These are phyloP conservation scores for Drosophila heteroneura DNA, from an alignment of 2,888 invertebrate species.

Conservation along the genomic window DNA sequence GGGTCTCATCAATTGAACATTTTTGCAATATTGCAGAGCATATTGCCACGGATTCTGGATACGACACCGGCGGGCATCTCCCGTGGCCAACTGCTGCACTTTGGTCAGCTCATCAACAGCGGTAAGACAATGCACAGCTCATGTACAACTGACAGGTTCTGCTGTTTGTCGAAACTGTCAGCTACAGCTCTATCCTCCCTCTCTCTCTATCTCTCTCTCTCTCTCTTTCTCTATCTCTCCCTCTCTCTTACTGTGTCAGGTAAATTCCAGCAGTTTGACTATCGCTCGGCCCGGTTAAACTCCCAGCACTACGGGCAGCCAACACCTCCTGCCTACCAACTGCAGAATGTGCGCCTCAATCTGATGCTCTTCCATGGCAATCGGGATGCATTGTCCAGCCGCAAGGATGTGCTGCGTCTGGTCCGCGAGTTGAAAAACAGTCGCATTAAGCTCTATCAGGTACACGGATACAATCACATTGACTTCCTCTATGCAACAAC, in stretches of 20 bases:
- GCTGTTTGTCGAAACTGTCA: conserved; percentile 1
- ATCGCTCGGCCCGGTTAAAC: conserved; percentile 74
- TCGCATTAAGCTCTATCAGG: conserved; percentile 70
- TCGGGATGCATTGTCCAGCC: conserved; percentile 71
- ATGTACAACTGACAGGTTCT: neutral
- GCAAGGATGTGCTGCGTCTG: conserved; percentile 74
- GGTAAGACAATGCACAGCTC: conserved; percentile 64
- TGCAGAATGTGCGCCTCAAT: conserved; percentile 79
- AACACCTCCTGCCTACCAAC: conserved; percentile 79
- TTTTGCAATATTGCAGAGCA: conserved; percentile 57
- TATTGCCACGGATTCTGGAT: conserved; percentile 81
- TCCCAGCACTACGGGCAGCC: conserved; percentile 71
- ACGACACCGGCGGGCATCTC: conserved; percentile 83
- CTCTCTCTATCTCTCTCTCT: neutral
- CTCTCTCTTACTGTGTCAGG: conserved; percentile 49
- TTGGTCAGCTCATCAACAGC: conserved; percentile 83
- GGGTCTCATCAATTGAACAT: conserved; percentile 43
- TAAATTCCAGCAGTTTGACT: conserved; percentile 83
- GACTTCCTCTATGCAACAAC: conserved; percentile 79
- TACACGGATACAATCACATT: conserved; percentile 83
- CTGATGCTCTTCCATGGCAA: conserved; percentile 80
- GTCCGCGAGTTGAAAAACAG: conserved; percentile 69
- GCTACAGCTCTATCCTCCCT: neutral
- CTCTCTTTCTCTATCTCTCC: neutral
- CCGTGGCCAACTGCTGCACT: conserved; percentile 82